phyloP scores from a whole-genome alignment of 1,140 invertebrate species.

The Leucophenga varia region DNA sequence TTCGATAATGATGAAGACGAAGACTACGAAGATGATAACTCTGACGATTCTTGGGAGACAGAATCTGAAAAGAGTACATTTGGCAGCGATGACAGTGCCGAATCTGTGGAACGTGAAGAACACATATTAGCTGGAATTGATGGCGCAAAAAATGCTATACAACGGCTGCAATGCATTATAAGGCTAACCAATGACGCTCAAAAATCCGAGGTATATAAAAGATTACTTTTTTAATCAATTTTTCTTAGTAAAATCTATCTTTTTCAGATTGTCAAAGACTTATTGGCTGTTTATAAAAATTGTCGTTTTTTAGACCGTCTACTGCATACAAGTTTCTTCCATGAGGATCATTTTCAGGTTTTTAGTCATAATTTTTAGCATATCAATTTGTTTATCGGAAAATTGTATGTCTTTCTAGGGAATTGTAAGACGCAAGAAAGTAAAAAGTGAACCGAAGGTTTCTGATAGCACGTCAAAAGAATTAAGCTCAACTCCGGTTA shows the following conservation, averaged over 20 bases:
- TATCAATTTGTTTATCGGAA: no score
- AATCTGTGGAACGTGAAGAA: conserved; percentile 58
- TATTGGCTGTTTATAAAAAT: conserved; percentile 82
- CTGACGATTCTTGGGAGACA: conserved; percentile 80
- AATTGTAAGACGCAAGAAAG: conserved; percentile 14
- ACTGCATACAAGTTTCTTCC: conserved; percentile 83
- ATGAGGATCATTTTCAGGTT: conserved; percentile 61
- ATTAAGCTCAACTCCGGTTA: no score
- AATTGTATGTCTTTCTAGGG: no score
- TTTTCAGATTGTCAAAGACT: conserved; percentile 29
- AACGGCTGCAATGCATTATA: conserved; percentile 74
- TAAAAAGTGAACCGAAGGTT: no score
- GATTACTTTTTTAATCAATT: no score
- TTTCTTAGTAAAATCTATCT: no score
- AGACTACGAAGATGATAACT: conserved; percentile 63
- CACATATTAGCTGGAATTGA: conserved; percentile 74
- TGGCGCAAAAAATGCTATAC: conserved; percentile 72
- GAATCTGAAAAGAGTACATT: conserved; percentile 63
- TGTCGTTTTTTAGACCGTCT: conserved; percentile 81
- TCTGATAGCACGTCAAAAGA: no score
- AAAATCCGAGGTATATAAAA: conserved; percentile 66
- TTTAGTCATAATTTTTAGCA: no score
- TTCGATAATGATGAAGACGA: conserved; percentile 64
- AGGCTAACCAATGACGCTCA: conserved; percentile 70
- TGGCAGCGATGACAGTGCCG: conserved; percentile 34